phyloP scores from a whole-genome alignment of 2,888 invertebrate genomes.

The Rhogogaster chlorosoma region DNA sequence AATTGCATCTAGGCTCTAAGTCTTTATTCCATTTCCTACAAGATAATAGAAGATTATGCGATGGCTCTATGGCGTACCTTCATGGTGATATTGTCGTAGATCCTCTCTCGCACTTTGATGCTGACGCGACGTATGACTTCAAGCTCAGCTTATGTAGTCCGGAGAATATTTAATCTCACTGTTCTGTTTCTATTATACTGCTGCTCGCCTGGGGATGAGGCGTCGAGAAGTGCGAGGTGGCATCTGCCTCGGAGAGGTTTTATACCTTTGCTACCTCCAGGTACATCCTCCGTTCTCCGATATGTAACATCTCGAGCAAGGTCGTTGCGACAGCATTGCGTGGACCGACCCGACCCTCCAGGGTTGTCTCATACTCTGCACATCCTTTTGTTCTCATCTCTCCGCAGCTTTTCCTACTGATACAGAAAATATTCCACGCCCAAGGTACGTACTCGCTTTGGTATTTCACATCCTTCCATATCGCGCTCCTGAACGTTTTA shows the following conservation, averaged over 20 bases:
- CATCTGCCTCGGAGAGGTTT: slow-evolving; percentile 72
- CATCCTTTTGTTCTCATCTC: slow-evolving; percentile 25
- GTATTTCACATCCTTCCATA: background rate
- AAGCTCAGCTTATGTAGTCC: background rate
- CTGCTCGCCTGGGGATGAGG: slow-evolving; percentile 51
- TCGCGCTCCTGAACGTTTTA: background rate
- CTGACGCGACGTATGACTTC: background rate
- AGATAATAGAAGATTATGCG: background rate
- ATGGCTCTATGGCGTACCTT: background rate
- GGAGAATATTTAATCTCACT: background rate
- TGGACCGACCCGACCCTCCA: slow-evolving; percentile 57
- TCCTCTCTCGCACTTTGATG: background rate
- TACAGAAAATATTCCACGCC: background rate
- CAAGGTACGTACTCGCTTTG: background rate
- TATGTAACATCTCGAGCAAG: slow-evolving; percentile 75
- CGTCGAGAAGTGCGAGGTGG: slow-evolving; percentile 70
- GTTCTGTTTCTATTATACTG: slow-evolving; percentile 2
- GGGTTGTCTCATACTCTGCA: slow-evolving; percentile 22
- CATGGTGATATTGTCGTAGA: background rate
- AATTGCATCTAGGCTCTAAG: slow-evolving; percentile 11
- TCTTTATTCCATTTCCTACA: background rate
- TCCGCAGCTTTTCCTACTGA: background rate
- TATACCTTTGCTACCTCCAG: slow-evolving; percentile 71
- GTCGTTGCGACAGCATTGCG: slow-evolving; percentile 68
- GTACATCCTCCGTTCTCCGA: slow-evolving; percentile 67